Conservation (phyloP, 2,888 invertebrate genomes). For the Acleris sparsana region DNA sequence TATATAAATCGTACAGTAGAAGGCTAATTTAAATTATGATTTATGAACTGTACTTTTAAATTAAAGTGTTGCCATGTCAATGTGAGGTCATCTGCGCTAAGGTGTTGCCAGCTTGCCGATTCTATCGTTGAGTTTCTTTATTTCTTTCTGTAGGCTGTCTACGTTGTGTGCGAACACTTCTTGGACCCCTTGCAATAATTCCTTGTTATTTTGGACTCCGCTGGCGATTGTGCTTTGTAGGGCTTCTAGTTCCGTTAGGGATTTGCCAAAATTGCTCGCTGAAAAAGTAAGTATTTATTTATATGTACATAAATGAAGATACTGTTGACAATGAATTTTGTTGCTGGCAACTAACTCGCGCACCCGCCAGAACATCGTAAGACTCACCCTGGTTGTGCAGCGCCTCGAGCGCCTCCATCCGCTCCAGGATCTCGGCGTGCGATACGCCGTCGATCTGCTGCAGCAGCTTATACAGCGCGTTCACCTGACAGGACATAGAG, state of each 20-base stretch:
- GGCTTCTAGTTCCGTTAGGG: constrained; percentile 91
- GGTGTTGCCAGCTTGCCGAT: constrained; percentile 84
- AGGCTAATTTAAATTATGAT: background rate
- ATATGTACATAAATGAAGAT: too few species aligned
- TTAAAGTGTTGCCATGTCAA: constrained; percentile 17
- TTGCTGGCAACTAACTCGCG: too few species aligned
- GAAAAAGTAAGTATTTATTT: constrained; percentile 35
- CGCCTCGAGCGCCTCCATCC: constrained; percentile 93
- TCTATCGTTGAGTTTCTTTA: constrained; percentile 88
- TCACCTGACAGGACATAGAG: constrained; percentile 82
- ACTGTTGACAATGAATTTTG: too few species aligned
- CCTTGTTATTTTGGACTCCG: constrained; percentile 90
- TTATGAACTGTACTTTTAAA: constrained; percentile 2
- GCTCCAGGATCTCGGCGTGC: constrained; percentile 89
- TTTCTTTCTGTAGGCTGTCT: constrained; percentile 89
- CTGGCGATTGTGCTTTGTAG: constrained; percentile 88
- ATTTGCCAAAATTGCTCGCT: constrained; percentile 95
- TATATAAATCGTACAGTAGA: background rate
- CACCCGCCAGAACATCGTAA: too few species aligned
- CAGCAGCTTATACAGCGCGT: constrained; percentile 93
- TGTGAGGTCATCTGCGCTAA: constrained; percentile 44
- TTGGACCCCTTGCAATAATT: constrained; percentile 89
- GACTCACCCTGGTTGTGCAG: constrained; percentile 93
- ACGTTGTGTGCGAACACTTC: constrained; percentile 91
- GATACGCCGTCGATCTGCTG: constrained; percentile 93